These are phyloP conservation scores for Andrena bicolor DNA, from an alignment of 2,888 invertebrate genomes.

Conservation along the genomic window DNA sequence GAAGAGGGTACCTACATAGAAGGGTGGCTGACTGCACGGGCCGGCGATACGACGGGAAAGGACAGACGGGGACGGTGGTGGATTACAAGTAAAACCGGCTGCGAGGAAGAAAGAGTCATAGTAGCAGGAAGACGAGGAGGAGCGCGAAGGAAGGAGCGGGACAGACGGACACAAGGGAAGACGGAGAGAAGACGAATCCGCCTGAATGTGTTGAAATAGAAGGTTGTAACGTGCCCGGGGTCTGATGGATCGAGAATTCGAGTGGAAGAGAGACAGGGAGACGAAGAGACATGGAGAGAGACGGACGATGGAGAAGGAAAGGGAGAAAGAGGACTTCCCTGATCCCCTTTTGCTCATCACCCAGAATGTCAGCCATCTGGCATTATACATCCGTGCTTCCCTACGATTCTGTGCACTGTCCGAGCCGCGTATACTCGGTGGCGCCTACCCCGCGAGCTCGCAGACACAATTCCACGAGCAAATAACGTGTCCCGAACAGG, in stretches of 20 bases:
- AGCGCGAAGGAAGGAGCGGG: constrained; percentile 10
- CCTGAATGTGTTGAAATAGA: constrained; percentile 28
- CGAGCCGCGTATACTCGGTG: constrained; percentile 51
- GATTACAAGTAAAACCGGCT: constrained; percentile 58
- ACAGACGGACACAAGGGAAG: not conserved
- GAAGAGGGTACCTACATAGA: constrained; percentile 8
- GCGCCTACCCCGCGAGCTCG: constrained; percentile 66
- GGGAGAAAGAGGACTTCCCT: constrained; percentile 56
- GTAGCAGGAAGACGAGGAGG: constrained; percentile 15
- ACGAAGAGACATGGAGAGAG: not conserved
- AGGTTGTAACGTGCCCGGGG: constrained; percentile 36
- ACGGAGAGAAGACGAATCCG: constrained; percentile 4
- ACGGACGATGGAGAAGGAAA: not conserved
- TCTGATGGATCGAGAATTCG: constrained; percentile 38
- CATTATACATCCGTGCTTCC: constrained; percentile 58
- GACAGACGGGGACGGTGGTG: constrained; percentile 30
- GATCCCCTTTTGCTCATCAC: constrained; percentile 50
- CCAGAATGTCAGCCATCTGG: constrained; percentile 71
- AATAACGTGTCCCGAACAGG: constrained; percentile 23
- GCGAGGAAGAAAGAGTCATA: constrained; percentile 42
- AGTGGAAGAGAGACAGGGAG: not conserved
- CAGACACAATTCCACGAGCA: constrained; percentile 32
- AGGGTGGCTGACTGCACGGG: constrained; percentile 36
- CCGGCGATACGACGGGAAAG: constrained; percentile 40
- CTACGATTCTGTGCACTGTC: constrained; percentile 14